Evolutionary conservation across 2,888 invertebrate genomes (phyloP), one percentile per base, ranked within the genome.

Genomic region (Acleris literana): DNA sequence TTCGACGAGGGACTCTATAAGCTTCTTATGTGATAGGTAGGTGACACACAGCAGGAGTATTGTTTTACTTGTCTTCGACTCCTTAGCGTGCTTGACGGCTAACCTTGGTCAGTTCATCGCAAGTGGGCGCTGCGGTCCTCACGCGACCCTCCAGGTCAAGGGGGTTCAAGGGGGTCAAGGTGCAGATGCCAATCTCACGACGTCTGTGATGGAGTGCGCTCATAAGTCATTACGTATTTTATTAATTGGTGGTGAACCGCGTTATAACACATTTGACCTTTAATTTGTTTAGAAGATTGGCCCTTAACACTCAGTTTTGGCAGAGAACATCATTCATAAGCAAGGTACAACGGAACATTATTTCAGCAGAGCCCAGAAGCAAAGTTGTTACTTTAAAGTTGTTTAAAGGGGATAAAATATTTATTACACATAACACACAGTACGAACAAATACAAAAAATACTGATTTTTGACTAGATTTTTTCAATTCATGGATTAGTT

Each of bases 41-140:
- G n/a, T n/a, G n/a, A n/a, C n/a, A n/a, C 25, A 6, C 25, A 25
- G 6, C 25, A 25, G 25, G 25, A 7, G 25, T 25, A 25, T 25
- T n/a, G 13, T n/a, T 16, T 5, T 5, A 6, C 16, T 44, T n/a
- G 13, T 44, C 46, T 46, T 17, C 46, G 2, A 46, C 17, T n/a
- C 46, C 17, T 46, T n/a, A 46, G 46, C 7, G 46, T 46, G 17
- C 16, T 16, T 46, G 1, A 46, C 7, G 5, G 17, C 13, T 16
- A 25, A 20, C 29, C 66, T 61, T 66, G 66, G 51, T 46, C 46
- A 51, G 60, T 52, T 56, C 61, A 22, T 51, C 44, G 60, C 60
- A 55, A 20, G 54, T 55, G n/a, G 43, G 13, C 16, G 20, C 54
- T 44, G 39, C 44, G 52, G n/a, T 6, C 17, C 46, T 22, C 52